Base-by-base conservation (phyloP, 2,797 vertebrate genomes). In the Glyptemys insculpta region DNA sequence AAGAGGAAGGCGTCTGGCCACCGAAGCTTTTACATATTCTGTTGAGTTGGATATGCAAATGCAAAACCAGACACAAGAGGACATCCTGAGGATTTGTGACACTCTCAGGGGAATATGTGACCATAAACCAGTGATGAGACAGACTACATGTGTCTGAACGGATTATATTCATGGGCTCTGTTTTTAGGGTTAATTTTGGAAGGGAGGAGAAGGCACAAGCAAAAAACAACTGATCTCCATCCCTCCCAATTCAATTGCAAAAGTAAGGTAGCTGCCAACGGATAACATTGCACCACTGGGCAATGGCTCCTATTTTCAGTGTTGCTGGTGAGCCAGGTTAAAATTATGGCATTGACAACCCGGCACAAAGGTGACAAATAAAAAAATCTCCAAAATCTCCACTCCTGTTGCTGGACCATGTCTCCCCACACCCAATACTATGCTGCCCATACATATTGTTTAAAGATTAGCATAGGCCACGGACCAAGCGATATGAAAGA, bases 231-330 rank as follows among this genome's bases (percentile, higher is more conserved):
- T 34, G 89, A 65, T 56, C 92, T 52, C 87, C 47, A 65, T 65
- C 78, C 34, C 62, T 19, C 34, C 16, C 93, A 91, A 95, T 95
- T 84, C 96, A 91, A 91, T 65, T 88, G 76, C 82, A 85, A 89
- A 74, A 72, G 15, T n/a, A 65, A 15, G 34, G 34, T 19, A n/a
- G 34, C 16, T n/a, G 34, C 62, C 34, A 19, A 65, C 2, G n/a
- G 59, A n/a, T 9, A n/a, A 65, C 62, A 34, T 65, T 8, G 34
- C 62, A 65, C 6, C 12, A 9, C 4, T 9, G 16, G 62, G 16
- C 62, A 65, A 9, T n/a, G 62, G 31, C 8, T 15, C 9, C 41
- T 44, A 74, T 44, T 27, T 41, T 27, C 11, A 23, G 41, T 12
- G 41, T 44, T 44, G 37, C 72, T 44, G 5, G 37, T 27, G 41